Evolutionary conservation across 2,797 vertebrate genomes (phyloP).

Genomic region (Sphenodon punctatus): DNA sequence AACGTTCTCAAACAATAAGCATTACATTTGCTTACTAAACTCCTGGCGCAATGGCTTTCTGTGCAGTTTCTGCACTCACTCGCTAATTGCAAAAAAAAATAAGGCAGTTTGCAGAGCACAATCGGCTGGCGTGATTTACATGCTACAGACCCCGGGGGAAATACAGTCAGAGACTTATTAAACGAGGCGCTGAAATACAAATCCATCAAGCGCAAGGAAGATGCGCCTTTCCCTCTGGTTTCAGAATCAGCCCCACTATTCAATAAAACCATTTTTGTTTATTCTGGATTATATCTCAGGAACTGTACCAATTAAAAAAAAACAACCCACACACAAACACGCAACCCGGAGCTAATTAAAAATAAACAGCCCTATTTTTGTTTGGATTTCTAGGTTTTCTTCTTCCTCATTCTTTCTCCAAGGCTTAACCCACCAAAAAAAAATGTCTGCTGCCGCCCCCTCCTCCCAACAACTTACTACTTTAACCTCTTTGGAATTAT

Average conservation of each 20-base stretch:
- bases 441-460: too few species aligned
- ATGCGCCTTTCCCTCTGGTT: conserved; percentile 50
- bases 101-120: conserved; percentile 59
- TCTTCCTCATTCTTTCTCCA: not conserved
- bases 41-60: conserved; percentile 42
- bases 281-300: conserved; percentile 64
- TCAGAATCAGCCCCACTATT: conserved; percentile 56
- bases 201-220: conserved; percentile 55
- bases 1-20: conserved; percentile 38
- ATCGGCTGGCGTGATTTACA: conserved; percentile 66
- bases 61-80: conserved; percentile 53
- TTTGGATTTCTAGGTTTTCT: conserved; percentile 36
- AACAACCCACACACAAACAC: too few species aligned
- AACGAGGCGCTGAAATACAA: conserved; percentile 64
- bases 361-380: conserved; percentile 44
- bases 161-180: conserved; percentile 47
- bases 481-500: not conserved
- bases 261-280: conserved; percentile 65
- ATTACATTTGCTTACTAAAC: conserved; percentile 43
- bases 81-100: conserved; percentile 67
- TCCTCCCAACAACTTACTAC: too few species aligned
- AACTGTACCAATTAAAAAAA: conserved; percentile 66
- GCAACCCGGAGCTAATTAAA: conserved; percentile 54
- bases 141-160: conserved; percentile 53
- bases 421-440: conserved; percentile 15